Evolutionary conservation across 1,140 invertebrate genomes (phyloP).

Genomic region (Hermetia illucens): DNA sequence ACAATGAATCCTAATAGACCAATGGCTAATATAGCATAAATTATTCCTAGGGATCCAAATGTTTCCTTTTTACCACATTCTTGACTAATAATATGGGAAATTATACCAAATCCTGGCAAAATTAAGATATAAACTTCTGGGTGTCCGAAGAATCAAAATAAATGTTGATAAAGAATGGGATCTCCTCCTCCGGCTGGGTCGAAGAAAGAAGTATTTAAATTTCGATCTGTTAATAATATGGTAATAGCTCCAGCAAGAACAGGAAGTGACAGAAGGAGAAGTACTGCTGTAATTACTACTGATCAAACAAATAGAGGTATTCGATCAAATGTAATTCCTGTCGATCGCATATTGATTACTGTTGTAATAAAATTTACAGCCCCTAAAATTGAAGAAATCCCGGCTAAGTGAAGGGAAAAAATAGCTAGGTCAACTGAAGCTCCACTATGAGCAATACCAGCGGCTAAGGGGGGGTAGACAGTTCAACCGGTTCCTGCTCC

Average conservation of each 20-base stretch:
- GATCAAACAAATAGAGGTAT: constrained; percentile 49
- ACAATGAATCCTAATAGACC: constrained; percentile 52
- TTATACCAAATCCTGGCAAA: constrained; percentile 46
- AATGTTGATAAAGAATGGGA: constrained; percentile 57
- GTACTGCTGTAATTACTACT: constrained; percentile 48
- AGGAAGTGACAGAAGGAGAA: constrained; percentile 48
- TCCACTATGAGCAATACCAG: constrained; percentile 37
- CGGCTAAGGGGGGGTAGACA: constrained; percentile 49
- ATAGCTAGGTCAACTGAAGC: constrained; percentile 49
- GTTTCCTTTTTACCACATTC: constrained; percentile 42
- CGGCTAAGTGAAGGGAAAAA: constrained; percentile 50
- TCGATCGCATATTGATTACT: constrained; percentile 40
- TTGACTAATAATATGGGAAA: constrained; percentile 45
- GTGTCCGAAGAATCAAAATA: constrained; percentile 69
- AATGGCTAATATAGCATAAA: constrained; percentile 49
- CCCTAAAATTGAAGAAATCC: constrained; percentile 50
- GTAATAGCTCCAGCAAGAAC: constrained; percentile 59
- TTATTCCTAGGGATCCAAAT: constrained; percentile 43
- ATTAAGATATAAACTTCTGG: constrained; percentile 65
- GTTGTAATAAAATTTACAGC: constrained; percentile 50
- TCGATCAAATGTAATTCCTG: constrained; percentile 34
- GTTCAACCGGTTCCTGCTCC: constrained; percentile 52
- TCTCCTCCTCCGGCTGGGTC: constrained; percentile 49
- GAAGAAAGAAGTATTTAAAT: constrained; percentile 56
- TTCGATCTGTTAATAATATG: constrained; percentile 53